Base-by-base conservation (phyloP, 2,888 invertebrate species). In the Sesia apiformis region DNA sequence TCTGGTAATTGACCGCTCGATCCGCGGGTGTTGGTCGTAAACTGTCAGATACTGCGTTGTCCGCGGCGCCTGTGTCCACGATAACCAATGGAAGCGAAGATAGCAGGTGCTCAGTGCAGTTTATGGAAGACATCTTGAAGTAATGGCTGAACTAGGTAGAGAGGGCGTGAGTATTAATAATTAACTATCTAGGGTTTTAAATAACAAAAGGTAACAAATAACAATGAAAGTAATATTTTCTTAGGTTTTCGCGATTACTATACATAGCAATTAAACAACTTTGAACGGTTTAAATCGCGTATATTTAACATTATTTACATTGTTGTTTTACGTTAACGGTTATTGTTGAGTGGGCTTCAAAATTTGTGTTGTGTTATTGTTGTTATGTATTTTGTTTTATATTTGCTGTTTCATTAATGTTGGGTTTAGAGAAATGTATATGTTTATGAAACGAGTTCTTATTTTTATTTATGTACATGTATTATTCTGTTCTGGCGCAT, bases 301-400 rank as follows among this genome's bases (percentile, higher is more conserved):
- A n/a, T n/a, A n/a, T n/a, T n/a, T n/a, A n/a, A n/a, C n/a, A n/a
- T n/a, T n/a, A n/a, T n/a, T 64, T 62, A 63, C 65, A 67, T 76
- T 76, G 5, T 52, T 52, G 52, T 52, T 52, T 75, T 71, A 81
- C 70, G 73, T 72, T 79, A 83, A 81, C 70, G 76, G 76, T 76
- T 69, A 73, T 66, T 63, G 61, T 59, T 63, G 72, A 73, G 66
- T 67, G 71, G 66, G 70, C 64, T 67, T 66, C 62, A 68, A 72
- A 67, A 74, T 76, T 74, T 72, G 70, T 68, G 67, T 67, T 71
- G 67, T 65, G 38, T 23, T 46, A 8, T 46, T 46, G 46, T 23
- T 23, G 23, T n/a, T n/a, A n/a, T n/a, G n/a, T n/a, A n/a, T n/a
- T n/a, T n/a, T n/a, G n/a, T 46, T 46, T 46, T n/a, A 7, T 46